Evolutionary conservation across 2,797 vertebrate genomes (phyloP), one percentile per base, ranked within the genome.

Genomic region (Brachymystax lenok): DNA sequence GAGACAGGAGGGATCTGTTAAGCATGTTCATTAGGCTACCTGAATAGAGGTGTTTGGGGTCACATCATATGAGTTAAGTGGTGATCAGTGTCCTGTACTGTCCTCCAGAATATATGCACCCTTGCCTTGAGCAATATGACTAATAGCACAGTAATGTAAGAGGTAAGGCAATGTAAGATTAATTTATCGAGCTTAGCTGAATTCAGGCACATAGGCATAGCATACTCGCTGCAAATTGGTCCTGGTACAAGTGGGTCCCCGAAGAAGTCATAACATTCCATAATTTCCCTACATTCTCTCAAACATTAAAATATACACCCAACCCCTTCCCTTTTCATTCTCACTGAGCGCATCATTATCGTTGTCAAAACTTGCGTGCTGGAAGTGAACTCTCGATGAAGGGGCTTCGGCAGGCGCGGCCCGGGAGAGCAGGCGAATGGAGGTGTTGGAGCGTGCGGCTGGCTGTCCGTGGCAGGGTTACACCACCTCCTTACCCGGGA

Each of bases 401-500:
- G 17, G 70, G 73, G 21, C 69, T 69, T 78, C 73, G 82, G 83
- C 78, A 83, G 78, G 76, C 68, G 71, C 82, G 56, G 82, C 81
- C 76, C 67, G 79, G 80, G 83, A 83, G 83, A 75, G 24, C 74
- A 19, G 59, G 56, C 33, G 81, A 83, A 77, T 76, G 80, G 82
- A 89, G 89, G 90, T 90, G 86, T 83, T 74, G 76, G 84, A 69
- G 86, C 82, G 79, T 81, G 40, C 40, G 12, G 10, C 10, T 46
- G 40, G 40, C 40, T 46, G 10, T 12, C 40, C 10, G 40, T 46
- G 40, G 40, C 10, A 46, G 40, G 40, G 91, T 94, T 90, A 90
- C 90, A 87, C 84, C 85, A 88, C 88, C 88, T 91, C 85, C 91
- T 89, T 90, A 91, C 90, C 90, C 90, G 89, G 91, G 92, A 91